Evolutionary conservation across 2,797 vertebrate genomes (phyloP).

Genomic region (Neosalanx taihuensis): DNA sequence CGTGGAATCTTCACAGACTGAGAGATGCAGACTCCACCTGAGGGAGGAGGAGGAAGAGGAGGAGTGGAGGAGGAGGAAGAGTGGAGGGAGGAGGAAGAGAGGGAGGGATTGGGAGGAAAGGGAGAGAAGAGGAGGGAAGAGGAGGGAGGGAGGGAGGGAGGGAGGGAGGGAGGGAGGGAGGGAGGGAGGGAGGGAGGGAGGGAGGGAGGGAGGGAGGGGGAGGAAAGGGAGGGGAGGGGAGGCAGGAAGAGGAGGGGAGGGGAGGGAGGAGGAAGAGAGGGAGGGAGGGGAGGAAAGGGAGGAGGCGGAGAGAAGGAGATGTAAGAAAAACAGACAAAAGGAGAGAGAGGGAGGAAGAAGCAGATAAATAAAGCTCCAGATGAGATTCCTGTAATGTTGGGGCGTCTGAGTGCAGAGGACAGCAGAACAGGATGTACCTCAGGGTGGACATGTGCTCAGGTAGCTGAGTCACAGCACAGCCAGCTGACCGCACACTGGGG

Average conservation of each 20-base stretch:
- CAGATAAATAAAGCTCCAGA: not conserved
- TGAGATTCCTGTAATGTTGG: not conserved
- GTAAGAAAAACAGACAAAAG: no score
- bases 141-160: constrained; percentile 23
- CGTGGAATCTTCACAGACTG: constrained; percentile 96
- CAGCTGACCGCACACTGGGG: not conserved
- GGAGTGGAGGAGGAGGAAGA: no score
- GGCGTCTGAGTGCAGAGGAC: not conserved
- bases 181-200: not conserved
- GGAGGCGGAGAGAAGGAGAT: no score
- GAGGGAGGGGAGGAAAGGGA: no score
- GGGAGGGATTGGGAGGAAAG: constrained; percentile 46
- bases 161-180: not conserved
- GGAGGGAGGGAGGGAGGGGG: not conserved
- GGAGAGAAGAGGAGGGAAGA: constrained; percentile 36
- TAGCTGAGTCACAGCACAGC: no score
- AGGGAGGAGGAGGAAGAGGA: constrained; percentile 44
- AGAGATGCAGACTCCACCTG: constrained; percentile 92
- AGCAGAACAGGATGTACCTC: not conserved
- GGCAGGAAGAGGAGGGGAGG: not conserved
- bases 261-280: no score
- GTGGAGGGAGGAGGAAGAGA: no score
- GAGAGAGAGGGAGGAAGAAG: no score
- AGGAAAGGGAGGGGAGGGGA: not conserved
- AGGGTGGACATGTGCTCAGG: no score